Percentiles rank a stretch among this genome's conserved stretches.
Evolutionary conservation across 2,888 invertebrate genomes (phyloP).

Genomic region (Scrobipalpa costella): DNA sequence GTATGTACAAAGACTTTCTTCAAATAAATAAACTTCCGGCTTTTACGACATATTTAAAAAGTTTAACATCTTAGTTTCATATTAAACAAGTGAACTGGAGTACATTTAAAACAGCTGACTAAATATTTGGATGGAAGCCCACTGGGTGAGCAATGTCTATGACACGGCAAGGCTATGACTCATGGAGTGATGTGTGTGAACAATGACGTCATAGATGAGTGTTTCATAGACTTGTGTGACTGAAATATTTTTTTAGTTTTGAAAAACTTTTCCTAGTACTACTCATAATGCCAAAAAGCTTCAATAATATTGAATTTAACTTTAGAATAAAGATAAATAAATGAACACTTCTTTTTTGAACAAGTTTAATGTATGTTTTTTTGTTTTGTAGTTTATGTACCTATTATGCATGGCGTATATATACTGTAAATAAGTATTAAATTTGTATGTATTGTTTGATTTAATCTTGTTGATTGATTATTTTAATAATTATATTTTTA

Average conservation of each 20-base stretch:
- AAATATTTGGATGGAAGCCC: slow-evolving; percentile 7
- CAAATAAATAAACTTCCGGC: too few species aligned
- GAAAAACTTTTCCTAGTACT: neutral
- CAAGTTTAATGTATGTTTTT: too few species aligned
- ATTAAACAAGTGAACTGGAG: neutral
- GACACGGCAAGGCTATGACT: neutral
- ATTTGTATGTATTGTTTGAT: too few species aligned
- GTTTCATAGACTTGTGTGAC: neutral
- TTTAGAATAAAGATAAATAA: neutral
- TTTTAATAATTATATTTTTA: too few species aligned
- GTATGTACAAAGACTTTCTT: too few species aligned
- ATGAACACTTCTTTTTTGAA: too few species aligned
- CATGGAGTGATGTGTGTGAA: neutral
- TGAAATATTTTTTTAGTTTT: neutral
- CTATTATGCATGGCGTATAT: too few species aligned
- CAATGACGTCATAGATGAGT: slow-evolving; percentile 5
- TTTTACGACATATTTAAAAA: too few species aligned
- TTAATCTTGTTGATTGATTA: too few species aligned
- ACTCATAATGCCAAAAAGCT: neutral
- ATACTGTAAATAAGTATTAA: too few species aligned
- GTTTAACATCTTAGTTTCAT: too few species aligned
- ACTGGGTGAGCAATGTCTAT: slow-evolving; percentile 7
- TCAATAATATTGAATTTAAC: neutral
- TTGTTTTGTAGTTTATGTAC: too few species aligned
- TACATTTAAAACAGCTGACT: slow-evolving; percentile 8